Conservation (phyloP, 2,888 invertebrate species). For the Lepas anatifera region DNA sequence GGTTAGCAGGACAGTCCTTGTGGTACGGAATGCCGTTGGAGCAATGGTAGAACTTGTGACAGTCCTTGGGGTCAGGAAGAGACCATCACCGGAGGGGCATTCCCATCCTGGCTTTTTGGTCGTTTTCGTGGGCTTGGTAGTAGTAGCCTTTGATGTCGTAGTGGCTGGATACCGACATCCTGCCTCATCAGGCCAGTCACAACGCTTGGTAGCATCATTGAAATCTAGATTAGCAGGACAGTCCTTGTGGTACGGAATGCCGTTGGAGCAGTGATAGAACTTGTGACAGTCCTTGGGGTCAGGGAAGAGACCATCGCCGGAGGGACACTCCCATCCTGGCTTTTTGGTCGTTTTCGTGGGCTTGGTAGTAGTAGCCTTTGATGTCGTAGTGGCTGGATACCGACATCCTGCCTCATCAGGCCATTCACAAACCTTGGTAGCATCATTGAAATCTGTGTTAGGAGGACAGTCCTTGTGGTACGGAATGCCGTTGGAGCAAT, state of each 20-base stretch:
- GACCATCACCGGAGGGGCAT: too few species aligned
- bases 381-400: too few species aligned
- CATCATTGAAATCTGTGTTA: neutral
- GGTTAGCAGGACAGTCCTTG: too few species aligned
- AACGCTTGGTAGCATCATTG: slow-evolving; percentile 19
- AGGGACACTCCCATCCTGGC: slow-evolving; percentile 13
- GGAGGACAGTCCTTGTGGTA: neutral
- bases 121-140: too few species aligned
- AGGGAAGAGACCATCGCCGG: slow-evolving; percentile 19
- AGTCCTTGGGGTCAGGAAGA: too few species aligned
- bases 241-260: slow-evolving; percentile 17
- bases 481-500: too few species aligned
- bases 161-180: slow-evolving; percentile 14
- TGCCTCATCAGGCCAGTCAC: slow-evolving; percentile 24
- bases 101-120: too few species aligned
- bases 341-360: neutral
- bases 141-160: too few species aligned
- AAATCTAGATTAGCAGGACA: slow-evolving; percentile 24
- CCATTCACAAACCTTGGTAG: neutral
- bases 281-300: slow-evolving; percentile 22
- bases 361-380: too few species aligned
- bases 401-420: neutral
- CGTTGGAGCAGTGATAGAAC: slow-evolving; percentile 19
- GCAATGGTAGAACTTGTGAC: too few species aligned
- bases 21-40: too few species aligned